phyloP scores from a whole-genome alignment of 1,140 invertebrate genomes.

The Drosophila watanabei region DNA sequence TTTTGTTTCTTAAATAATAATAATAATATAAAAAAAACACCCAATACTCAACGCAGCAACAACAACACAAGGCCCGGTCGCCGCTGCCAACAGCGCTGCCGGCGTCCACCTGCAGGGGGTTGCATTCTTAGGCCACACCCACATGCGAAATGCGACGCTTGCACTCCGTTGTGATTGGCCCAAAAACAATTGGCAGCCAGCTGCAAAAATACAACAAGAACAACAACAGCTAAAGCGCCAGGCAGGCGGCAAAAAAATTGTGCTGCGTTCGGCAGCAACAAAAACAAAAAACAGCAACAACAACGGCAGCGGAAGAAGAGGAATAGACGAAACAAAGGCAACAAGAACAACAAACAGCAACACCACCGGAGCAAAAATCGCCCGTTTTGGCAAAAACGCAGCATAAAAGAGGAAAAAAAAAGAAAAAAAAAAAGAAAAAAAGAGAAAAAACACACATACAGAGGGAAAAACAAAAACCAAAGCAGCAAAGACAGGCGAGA shows the following conservation, averaged over 20 bases:
- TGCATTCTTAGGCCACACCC: conserved; percentile 85
- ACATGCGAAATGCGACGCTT: conserved; percentile 83
- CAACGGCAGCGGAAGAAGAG: conserved; percentile 8
- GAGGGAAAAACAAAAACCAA: conserved; percentile 1
- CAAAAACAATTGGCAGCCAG: conserved; percentile 82
- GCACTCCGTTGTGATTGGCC: conserved; percentile 84
- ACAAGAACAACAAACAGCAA: conserved; percentile 38
- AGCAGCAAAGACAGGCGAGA: conserved; percentile 7
- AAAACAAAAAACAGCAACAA: background rate
- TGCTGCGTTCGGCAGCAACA: conserved; percentile 58
- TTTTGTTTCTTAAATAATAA: conserved; percentile 22
- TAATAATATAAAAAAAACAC: conserved; percentile 15
- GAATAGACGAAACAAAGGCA: conserved; percentile 52
- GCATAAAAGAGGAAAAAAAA: conserved; percentile 44
- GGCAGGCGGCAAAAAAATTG: conserved; percentile 47
- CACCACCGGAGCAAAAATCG: conserved; percentile 70
- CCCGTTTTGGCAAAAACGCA: conserved; percentile 68
- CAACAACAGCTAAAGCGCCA: conserved; percentile 43
- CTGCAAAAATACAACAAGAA: conserved; percentile 75
- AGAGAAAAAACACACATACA: conserved; percentile 23
- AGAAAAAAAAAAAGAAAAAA: conserved; percentile 26
- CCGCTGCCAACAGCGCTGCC: conserved; percentile 54
- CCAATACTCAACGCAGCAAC: conserved; percentile 6
- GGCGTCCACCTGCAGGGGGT: conserved; percentile 66
- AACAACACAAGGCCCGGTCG: conserved; percentile 6